These are phyloP conservation scores for Sisyra nigra DNA, from an alignment of 2,888 invertebrate species.

Conservation along the genomic window DNA sequence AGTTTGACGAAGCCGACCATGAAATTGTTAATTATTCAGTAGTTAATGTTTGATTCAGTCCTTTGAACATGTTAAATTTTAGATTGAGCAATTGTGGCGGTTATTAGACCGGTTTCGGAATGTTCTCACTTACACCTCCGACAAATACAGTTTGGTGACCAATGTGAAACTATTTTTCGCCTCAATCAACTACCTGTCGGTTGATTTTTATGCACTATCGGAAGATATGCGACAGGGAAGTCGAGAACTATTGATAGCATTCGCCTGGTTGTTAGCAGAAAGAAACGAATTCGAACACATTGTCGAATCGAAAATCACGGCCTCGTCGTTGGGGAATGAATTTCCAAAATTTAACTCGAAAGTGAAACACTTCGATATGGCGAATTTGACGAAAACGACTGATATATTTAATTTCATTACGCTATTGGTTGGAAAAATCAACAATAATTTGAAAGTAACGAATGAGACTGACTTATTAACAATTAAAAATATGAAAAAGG, in stretches of 20 bases:
- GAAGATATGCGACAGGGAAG: constrained; percentile 15
- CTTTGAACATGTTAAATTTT: too few species aligned
- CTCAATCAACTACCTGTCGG: neutral
- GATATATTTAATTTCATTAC: constrained; percentile 11
- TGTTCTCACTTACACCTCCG: neutral
- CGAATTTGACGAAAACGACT: neutral
- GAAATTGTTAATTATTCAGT: too few species aligned
- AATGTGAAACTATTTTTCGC: constrained; percentile 1
- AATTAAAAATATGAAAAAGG: constrained; percentile 9
- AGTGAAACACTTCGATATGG: neutral
- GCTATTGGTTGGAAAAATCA: constrained; percentile 12
- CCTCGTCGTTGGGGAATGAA: neutral
- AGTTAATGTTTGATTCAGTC: too few species aligned
- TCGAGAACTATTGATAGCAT: constrained; percentile 22
- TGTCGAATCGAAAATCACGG: neutral
- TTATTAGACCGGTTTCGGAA: neutral
- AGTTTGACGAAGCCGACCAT: constrained; percentile 19
- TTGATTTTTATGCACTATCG: constrained; percentile 20
- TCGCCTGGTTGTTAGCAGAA: constrained; percentile 23
- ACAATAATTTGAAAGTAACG: constrained; percentile 11
- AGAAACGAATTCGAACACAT: neutral
- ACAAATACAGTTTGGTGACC: neutral
- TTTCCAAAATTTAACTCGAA: neutral
- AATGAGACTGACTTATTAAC: constrained; percentile 9
- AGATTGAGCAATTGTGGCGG: neutral